phyloP scores from a whole-genome alignment of 2,113 vertebrate species.

The Cettia cetti region DNA sequence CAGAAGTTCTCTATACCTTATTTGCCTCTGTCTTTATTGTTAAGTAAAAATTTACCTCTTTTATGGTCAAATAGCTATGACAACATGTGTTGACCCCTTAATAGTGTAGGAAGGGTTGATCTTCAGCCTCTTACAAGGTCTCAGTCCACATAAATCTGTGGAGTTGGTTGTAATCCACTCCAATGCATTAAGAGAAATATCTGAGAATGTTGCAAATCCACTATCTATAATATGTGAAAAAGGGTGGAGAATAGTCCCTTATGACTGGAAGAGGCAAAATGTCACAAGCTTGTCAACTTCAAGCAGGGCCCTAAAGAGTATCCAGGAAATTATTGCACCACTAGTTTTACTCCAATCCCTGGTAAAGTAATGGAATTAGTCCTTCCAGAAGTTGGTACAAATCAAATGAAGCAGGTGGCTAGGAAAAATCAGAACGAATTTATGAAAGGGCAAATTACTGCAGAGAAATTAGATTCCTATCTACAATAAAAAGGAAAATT shows the following conservation, averaged over 20 bases:
- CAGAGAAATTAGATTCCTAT: not conserved
- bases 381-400: not conserved
- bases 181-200: not conserved
- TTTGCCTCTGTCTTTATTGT: not conserved
- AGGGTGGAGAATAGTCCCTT: accelerated
- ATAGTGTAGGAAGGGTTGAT: not conserved
- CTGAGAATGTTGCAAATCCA: not conserved
- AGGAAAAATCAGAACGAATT: not conserved
- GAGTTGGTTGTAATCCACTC: not conserved
- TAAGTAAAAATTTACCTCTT: no score
- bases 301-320: not conserved
- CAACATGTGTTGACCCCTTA: not conserved
- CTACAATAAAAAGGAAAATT: not conserved
- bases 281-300: not conserved
- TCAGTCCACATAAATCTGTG: not conserved
- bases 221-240: not conserved
- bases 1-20: not conserved
- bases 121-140: not conserved
- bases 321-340: not conserved
- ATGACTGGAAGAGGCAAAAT: not conserved
- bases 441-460: not conserved
- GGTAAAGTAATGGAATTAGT: not conserved
- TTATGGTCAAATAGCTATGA: not conserved
- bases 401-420: not conserved
- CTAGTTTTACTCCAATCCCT: not conserved